Evolutionary conservation across 2,797 vertebrate genomes (phyloP).

Genomic region (Staurois parvus): DNA sequence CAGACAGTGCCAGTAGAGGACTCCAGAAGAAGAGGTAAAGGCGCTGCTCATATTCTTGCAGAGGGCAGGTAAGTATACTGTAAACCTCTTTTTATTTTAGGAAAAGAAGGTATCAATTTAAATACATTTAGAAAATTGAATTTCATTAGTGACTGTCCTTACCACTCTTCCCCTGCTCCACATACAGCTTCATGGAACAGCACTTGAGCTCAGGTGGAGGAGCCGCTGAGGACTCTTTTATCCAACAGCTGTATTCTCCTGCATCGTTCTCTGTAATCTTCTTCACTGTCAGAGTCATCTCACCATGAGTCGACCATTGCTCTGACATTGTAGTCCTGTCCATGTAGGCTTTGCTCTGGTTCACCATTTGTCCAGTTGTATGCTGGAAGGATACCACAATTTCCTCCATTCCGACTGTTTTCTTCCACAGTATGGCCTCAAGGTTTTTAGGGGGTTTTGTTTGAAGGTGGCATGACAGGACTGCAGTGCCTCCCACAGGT

Average conservation of each 20-base stretch:
- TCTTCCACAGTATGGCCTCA: neutral
- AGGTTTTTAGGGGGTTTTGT: neutral
- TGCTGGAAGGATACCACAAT: neutral
- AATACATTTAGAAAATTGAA: too few relatives aligned
- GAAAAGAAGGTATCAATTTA: too few relatives aligned
- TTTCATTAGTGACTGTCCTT: neutral
- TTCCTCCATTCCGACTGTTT: neutral
- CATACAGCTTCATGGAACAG: neutral
- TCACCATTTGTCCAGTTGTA: neutral
- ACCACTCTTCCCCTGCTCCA: constrained; percentile 3
- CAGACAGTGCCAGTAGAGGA: too few relatives aligned
- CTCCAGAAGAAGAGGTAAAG: too few relatives aligned
- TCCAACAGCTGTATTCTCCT: constrained; percentile 36
- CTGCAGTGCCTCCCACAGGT: neutral
- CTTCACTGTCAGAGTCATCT: neutral
- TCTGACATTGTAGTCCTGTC: neutral
- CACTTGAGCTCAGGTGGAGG: neutral
- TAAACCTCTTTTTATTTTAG: too few relatives aligned
- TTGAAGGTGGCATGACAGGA: constrained; percentile 12
- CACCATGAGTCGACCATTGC: neutral
- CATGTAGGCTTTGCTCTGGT: neutral
- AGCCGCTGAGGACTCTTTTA: neutral
- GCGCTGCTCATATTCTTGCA: too few relatives aligned
- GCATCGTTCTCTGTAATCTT: neutral
- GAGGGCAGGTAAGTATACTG: too few relatives aligned